A percentile compares a stretch with the other conserved stretches of the same genome.
These are phyloP conservation scores for Rousettus madagascariensis DNA, from an alignment of 2,797 vertebrate genomes.

Conservation along the genomic window DNA sequence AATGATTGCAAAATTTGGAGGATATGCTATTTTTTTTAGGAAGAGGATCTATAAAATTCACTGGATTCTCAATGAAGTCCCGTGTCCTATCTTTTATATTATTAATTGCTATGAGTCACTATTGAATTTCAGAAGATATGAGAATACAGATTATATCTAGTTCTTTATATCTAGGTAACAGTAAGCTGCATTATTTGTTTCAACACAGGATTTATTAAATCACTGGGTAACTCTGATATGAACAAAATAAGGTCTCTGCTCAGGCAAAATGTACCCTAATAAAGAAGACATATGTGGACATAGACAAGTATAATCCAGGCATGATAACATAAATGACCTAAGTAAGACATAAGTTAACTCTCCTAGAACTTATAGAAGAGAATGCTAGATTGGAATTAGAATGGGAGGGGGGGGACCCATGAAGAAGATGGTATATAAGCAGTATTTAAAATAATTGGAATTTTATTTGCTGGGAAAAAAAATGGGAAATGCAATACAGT, in stretches of 20 bases:
- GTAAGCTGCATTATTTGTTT: constrained; percentile 12
- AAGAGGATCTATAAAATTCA: background rate
- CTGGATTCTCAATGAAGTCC: background rate
- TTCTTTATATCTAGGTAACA: constrained; percentile 23
- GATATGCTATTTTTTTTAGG: background rate
- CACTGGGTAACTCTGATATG: background rate
- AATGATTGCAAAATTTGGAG: background rate
- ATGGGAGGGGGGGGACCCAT: background rate
- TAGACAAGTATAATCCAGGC: background rate
- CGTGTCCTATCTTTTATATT: background rate
- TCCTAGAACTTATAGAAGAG: background rate
- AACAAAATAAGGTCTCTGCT: background rate
- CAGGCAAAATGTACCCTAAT: background rate
- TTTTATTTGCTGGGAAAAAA: background rate
- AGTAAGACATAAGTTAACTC: background rate
- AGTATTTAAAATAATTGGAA: constrained; percentile 16
- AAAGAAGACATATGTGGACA: background rate
- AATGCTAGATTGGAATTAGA: background rate
- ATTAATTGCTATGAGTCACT: background rate
- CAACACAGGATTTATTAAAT: background rate
- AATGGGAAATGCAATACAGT: background rate
- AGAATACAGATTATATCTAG: background rate
- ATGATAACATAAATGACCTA: background rate
- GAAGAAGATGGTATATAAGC: background rate
- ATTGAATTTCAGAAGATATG: constrained; percentile 21